Evolutionary conservation across 2,113 vertebrate species (phyloP), one percentile per base, ranked within the genome.

Genomic region (Brachypodius melanocephalos): DNA sequence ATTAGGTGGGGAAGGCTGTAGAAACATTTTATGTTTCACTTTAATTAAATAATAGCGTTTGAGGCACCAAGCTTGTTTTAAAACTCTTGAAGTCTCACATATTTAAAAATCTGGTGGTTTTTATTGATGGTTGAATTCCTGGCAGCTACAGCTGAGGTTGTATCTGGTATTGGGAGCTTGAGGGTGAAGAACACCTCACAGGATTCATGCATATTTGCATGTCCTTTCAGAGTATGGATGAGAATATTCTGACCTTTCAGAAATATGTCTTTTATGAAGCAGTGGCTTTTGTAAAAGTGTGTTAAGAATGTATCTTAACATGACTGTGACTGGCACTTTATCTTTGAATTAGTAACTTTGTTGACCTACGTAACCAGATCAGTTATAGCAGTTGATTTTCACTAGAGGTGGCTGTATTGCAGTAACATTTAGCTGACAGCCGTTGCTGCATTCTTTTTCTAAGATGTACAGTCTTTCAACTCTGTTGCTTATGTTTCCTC

Each of bases 161-260:
- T 28, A 9, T 81, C 20, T 78, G 5, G 16, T 36, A 13, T 11
- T 61, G 69, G 62, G 49, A 85, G 32, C 46, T 28, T 0, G 3
- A 34, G 34, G 18, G 18, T 67, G 84, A 81, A 10, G n/a, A 94
- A 6, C 69, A 76, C 49, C 85, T 54, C 66, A 3, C 24, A n/a
- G 74, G 31, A 19, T 73, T 90, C 32, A 4, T 40, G 46, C 7
- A 1, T 62, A 29, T 88, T 94, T 59, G 69, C 1, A 0, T 49
- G 17, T 73, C 10, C 66, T 92, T 85, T 94, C 48, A 75, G 45
- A 91, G 42, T 62, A 29, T 34, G 46, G 9, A 32, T 45, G 55
- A 62, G 86, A 88, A 40, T 42, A 6, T 45, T 80, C 21, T 88
- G 79, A 54, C 67, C 72, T 88, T 90, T 61, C 49, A 84, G 83